These are phyloP conservation scores for Sinocyclocheilus anophthalmus DNA, from an alignment of 2,113 vertebrate genomes.

Conservation along the genomic window DNA sequence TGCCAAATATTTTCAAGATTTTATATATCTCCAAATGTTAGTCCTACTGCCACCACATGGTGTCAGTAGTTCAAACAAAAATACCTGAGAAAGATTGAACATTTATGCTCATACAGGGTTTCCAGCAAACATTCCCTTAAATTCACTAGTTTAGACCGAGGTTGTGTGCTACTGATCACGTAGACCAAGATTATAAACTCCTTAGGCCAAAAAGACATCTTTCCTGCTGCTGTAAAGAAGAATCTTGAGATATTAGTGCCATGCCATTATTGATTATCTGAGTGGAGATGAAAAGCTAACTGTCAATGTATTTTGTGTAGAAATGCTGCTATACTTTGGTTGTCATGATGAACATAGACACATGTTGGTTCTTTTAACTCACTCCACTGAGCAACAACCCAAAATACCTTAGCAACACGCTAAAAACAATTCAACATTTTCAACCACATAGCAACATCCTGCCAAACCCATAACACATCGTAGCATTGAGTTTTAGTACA, in stretches of 20 bases:
- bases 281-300: background rate
- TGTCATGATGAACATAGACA: background rate
- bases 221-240: background rate
- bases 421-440: background rate
- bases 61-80: slow-evolving; percentile 50
- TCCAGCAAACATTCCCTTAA: background rate
- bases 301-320: background rate
- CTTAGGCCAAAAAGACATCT: background rate
- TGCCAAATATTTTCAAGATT: slow-evolving; percentile 8
- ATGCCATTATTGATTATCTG: background rate
- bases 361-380: background rate
- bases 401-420: background rate
- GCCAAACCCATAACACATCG: background rate
- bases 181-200: background rate
- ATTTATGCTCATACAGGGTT: background rate
- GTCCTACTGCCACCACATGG: slow-evolving; percentile 38
- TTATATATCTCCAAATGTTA: background rate
- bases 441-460: background rate
- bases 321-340: background rate
- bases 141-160: background rate
- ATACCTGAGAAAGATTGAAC: slow-evolving; percentile 20
- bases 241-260: background rate
- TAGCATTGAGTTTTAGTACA: too few species aligned
- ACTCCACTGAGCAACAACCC: background rate
- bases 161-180: background rate